Conservation (phyloP, 2,113 vertebrate species). For the Sylvietta virens region DNA sequence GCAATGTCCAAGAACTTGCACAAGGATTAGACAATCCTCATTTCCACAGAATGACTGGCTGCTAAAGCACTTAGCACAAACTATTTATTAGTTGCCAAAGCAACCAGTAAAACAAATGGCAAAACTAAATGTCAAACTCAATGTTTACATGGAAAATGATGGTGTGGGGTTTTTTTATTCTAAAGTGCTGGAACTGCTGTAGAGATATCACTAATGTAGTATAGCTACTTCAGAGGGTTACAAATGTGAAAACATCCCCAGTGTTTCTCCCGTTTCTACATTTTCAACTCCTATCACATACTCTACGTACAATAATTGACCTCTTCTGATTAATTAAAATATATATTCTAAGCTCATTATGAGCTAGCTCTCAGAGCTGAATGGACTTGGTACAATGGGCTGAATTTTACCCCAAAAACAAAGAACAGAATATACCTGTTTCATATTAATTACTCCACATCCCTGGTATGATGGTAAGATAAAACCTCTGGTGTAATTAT, state of each 20-base stretch:
- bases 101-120: slow-evolving; percentile 64
- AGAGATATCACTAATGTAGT: background rate
- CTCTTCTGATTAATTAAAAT: background rate
- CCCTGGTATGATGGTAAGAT: background rate
- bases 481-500: background rate
- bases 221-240: background rate
- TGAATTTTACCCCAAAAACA: background rate
- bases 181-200: slow-evolving; percentile 18
- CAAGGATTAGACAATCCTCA: slow-evolving; percentile 13
- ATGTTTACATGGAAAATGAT: slow-evolving; percentile 63
- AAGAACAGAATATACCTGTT: background rate
- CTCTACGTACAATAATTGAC: background rate
- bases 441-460: background rate
- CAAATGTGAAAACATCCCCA: background rate
- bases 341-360: background rate
- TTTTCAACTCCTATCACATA: background rate
- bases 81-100: slow-evolving; percentile 63
- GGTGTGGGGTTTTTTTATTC: background rate
- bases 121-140: slow-evolving; percentile 46
- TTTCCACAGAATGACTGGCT: slow-evolving; percentile 34
- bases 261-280: background rate
- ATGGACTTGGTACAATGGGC: background rate
- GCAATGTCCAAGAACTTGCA: background rate
- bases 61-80: slow-evolving; percentile 48
- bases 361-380: background rate